These are phyloP conservation scores for Mormoops blainvillei DNA, from an alignment of 2,113 vertebrate species.

Conservation along the genomic window DNA sequence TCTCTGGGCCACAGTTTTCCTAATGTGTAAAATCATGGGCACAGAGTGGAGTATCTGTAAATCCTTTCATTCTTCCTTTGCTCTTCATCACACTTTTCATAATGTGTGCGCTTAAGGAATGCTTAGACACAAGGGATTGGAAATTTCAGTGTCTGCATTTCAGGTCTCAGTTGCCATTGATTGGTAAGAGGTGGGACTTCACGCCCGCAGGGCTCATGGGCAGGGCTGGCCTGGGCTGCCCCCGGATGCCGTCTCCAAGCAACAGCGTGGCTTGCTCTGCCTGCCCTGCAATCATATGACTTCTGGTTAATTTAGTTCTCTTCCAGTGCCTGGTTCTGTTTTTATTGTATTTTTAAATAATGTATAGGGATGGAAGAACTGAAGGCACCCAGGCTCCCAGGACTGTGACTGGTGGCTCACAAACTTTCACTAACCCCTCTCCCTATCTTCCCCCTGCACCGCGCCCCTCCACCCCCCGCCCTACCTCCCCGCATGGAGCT, in stretches of 20 bases:
- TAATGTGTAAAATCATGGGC: not conserved
- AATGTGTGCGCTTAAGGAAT: not conserved
- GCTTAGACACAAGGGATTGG: not conserved
- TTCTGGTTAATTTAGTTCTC: not conserved
- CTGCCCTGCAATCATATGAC: not conserved
- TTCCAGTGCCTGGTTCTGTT: not conserved
- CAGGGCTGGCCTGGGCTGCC: accelerated
- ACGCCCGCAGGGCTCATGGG: not conserved
- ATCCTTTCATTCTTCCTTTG: not conserved
- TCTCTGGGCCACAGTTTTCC: not conserved
- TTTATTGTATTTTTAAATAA: not conserved
- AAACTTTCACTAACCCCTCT: not conserved
- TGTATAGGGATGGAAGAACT: not conserved
- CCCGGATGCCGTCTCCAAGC: no score
- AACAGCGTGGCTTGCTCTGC: no score
- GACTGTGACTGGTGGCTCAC: not conserved
- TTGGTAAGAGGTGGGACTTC: no score
- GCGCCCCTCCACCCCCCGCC: no score
- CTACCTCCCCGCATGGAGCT: not conserved
- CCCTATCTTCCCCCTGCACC: no score
- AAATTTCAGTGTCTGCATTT: not conserved
- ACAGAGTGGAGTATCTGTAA: not conserved
- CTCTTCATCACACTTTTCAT: not conserved
- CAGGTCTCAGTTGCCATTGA: not conserved
- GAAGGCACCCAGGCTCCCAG: not conserved